phyloP scores from a whole-genome alignment of 2,888 invertebrate genomes.

The Pachycephus smyrnensis region DNA sequence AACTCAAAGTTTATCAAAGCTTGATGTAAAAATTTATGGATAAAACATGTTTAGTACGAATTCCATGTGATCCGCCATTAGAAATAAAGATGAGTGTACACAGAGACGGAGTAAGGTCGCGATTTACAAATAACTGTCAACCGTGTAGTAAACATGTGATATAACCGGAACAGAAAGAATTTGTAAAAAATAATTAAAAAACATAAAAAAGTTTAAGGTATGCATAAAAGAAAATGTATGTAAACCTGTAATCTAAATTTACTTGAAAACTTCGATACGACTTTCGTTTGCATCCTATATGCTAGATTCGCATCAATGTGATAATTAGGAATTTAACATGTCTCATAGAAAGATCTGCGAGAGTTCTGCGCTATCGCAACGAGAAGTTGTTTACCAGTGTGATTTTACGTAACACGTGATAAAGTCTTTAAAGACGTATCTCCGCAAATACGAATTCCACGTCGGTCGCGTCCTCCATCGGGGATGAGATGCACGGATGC shows the following conservation, averaged over 20 bases:
- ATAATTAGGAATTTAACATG: neutral
- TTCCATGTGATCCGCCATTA: neutral
- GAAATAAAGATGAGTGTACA: neutral
- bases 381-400: neutral
- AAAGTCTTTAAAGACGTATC: neutral
- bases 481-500: slow-evolving; percentile 17
- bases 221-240: neutral
- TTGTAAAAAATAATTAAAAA: neutral
- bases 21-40: neutral
- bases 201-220: neutral
- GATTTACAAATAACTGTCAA: neutral
- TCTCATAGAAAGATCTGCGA: neutral
- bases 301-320: neutral
- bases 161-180: neutral
- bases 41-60: neutral
- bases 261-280: neutral
- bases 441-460: neutral
- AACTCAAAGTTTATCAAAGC: neutral
- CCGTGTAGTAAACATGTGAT: neutral
- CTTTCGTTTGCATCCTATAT: neutral
- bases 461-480: neutral
- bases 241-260: neutral
- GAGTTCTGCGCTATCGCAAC: neutral
- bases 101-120: neutral
- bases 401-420: neutral